Percentiles rank a stretch among this genome's conserved stretches.
Conservation (phyloP, 1,140 invertebrate genomes). For the Pinna nobilis region DNA sequence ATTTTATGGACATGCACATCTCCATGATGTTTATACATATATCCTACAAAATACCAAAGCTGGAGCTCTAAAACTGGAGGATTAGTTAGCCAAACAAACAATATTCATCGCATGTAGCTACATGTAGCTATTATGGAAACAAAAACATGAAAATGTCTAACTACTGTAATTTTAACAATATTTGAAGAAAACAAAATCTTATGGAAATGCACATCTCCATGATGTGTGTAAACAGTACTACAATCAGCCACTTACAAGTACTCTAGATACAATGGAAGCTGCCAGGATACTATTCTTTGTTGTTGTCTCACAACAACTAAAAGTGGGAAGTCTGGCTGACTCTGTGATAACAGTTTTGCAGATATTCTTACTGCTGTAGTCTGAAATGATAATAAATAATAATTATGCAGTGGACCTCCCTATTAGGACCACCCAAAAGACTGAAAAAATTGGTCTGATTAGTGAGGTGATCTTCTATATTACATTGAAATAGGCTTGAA, state of each 20-base stretch:
- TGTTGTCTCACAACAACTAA: constrained; percentile 82
- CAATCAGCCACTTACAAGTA: constrained; percentile 70
- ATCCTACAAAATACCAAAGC: too few species aligned
- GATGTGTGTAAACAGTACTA: neutral
- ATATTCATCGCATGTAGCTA: too few species aligned
- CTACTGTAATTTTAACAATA: neutral
- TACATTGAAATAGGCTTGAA: too few species aligned
- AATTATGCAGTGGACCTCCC: too few species aligned
- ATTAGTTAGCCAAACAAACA: too few species aligned
- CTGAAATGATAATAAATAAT: too few species aligned
- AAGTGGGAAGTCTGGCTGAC: constrained; percentile 77
- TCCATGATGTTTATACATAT: too few species aligned
- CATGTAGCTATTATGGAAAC: neutral
- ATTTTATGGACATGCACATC: too few species aligned
- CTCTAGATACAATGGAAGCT: constrained; percentile 80
- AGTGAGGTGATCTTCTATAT: too few species aligned
- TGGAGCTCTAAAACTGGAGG: neutral
- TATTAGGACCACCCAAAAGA: too few species aligned
- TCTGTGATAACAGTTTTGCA: constrained; percentile 75
- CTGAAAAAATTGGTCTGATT: too few species aligned
- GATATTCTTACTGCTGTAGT: constrained; percentile 77
- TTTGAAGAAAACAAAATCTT: neutral
- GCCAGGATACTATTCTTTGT: constrained; percentile 82
- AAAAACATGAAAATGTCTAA: neutral
- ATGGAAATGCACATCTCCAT: too few species aligned